phyloP scores from a whole-genome alignment of 2,888 invertebrate genomes.

The Mesorhabditis belari region DNA sequence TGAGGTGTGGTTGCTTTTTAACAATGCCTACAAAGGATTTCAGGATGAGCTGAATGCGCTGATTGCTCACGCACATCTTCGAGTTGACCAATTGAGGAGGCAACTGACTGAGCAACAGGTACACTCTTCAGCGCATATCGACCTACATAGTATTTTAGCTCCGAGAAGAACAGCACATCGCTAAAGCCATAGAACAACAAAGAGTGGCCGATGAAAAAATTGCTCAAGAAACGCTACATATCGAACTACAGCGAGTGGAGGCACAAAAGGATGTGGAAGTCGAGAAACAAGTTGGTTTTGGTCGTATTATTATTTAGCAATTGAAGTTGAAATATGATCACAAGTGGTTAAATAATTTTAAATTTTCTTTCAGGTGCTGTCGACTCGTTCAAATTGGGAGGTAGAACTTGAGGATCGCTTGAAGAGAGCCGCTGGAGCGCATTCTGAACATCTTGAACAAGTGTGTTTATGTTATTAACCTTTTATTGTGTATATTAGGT shows the following conservation, averaged over 20 bases:
- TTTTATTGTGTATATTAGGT: too few relatives aligned
- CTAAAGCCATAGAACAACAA: constrained; percentile 64
- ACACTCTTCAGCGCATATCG: not conserved
- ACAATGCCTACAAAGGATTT: too few relatives aligned
- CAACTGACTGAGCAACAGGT: constrained; percentile 70
- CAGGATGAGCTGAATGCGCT: constrained; percentile 72
- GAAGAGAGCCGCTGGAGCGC: constrained; percentile 77
- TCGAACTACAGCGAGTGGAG: constrained; percentile 62
- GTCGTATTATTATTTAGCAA: too few relatives aligned
- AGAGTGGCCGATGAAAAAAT: constrained; percentile 61
- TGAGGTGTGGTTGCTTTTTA: too few relatives aligned
- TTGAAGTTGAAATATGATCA: not conserved
- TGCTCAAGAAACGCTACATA: constrained; percentile 61
- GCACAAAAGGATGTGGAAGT: constrained; percentile 29
- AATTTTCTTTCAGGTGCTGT: constrained; percentile 12
- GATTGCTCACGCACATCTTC: constrained; percentile 71
- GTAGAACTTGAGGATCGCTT: constrained; percentile 70
- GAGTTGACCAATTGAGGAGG: constrained; percentile 68
- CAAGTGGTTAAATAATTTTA: not conserved
- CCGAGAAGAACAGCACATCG: constrained; percentile 63
- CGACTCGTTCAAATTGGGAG: constrained; percentile 52
- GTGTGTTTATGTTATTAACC: too few relatives aligned
- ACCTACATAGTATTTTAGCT: constrained; percentile 54
- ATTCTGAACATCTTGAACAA: constrained; percentile 64
- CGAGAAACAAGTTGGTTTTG: constrained; percentile 28